phyloP scores from a whole-genome alignment of 1,140 invertebrate genomes.

The Nylanderia fulva region DNA sequence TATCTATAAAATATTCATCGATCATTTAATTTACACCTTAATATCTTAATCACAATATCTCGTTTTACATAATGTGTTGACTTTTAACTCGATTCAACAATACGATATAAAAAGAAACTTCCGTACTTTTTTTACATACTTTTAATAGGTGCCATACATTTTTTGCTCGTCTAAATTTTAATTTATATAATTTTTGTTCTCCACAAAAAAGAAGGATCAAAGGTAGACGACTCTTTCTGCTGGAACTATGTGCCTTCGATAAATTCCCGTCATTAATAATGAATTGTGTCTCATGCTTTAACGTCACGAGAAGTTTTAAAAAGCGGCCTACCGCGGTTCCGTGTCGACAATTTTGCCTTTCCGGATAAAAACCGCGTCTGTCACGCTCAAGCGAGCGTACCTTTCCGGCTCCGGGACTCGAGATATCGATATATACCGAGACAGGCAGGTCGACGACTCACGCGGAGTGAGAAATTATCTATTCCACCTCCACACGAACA shows the following conservation, averaged over 20 bases:
- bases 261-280: background rate
- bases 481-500: conserved; percentile 23
- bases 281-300: background rate
- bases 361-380: conserved; percentile 57
- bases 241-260: background rate
- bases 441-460: conserved; percentile 49
- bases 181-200: background rate
- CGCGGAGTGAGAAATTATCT: conserved; percentile 34
- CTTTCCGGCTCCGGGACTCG: conserved; percentile 24
- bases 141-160: background rate
- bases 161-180: background rate
- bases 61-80: background rate
- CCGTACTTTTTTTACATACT: background rate
- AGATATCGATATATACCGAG: conserved; percentile 27
- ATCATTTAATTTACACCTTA: background rate
- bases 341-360: conserved; percentile 44
- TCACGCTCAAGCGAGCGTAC: conserved; percentile 57
- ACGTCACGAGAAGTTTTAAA: conserved; percentile 30
- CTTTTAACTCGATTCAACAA: background rate
- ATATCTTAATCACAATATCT: background rate
- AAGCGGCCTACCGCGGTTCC: background rate
- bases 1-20: background rate
- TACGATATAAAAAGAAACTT: background rate
- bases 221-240: background rate
- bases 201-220: background rate